A percentile compares a stretch with the other conserved stretches of the same genome.
Evolutionary conservation across 2,888 invertebrate genomes (phyloP).

Genomic region (Achlya flavicornis): DNA sequence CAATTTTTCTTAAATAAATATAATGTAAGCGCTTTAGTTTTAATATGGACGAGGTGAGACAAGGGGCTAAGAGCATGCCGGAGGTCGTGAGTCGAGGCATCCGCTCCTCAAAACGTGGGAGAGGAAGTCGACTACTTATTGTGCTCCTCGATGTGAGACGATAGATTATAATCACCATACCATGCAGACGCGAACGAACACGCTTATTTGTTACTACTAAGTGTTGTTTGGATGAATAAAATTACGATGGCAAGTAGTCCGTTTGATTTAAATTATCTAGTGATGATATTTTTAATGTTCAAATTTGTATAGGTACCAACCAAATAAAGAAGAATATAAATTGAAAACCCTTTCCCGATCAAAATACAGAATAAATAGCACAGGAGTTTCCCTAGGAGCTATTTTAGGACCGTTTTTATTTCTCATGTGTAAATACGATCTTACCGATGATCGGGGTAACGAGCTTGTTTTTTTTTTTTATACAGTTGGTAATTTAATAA

Average conservation of each 20-base stretch:
- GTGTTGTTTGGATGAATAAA: conserved; percentile 26
- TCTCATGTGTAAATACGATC: too few relatives aligned
- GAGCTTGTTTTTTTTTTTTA: too few relatives aligned
- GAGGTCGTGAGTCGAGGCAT: conserved; percentile 75
- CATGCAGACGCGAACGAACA: conserved; percentile 40
- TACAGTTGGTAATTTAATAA: too few relatives aligned
- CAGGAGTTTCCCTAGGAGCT: too few relatives aligned
- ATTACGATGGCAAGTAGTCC: background rate
- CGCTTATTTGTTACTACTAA: conserved; percentile 37
- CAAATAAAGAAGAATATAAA: too few relatives aligned
- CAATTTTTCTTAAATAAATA: conserved; percentile 5
- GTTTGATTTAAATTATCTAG: background rate
- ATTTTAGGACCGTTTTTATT: too few relatives aligned
- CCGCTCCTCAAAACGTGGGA: conserved; percentile 78
- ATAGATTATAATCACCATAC: conserved; percentile 53
- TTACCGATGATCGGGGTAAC: too few relatives aligned
- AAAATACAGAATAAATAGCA: too few relatives aligned
- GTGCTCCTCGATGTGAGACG: conserved; percentile 82
- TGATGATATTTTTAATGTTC: background rate
- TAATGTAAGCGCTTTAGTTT: conserved; percentile 32
- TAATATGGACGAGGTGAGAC: conserved; percentile 50
- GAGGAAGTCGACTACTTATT: conserved; percentile 81
- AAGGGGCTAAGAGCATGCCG: conserved; percentile 60
- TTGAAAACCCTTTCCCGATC: too few relatives aligned
- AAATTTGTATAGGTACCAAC: too few relatives aligned